phyloP scores from a whole-genome alignment of 1,140 invertebrate species.

The Archivesica marissinica region DNA sequence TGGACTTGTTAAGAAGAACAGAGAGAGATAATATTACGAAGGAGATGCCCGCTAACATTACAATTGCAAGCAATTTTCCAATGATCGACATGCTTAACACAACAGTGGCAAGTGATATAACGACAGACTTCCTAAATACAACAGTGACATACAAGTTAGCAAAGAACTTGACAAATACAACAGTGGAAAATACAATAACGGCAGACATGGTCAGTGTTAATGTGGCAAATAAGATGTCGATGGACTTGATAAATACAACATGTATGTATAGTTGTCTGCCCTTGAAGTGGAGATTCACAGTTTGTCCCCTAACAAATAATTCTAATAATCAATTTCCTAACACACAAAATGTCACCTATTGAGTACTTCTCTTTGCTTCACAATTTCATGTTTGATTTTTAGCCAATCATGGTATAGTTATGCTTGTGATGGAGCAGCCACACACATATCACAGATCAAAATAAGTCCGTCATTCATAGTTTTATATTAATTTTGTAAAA shows the following conservation, averaged over 20 bases:
- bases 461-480: too few relatives aligned
- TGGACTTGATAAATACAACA: neutral
- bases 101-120: neutral
- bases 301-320: neutral
- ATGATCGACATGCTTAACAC: neutral
- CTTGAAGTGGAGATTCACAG: neutral
- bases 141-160: neutral
- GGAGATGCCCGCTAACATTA: neutral
- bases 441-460: too few relatives aligned
- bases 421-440: too few relatives aligned
- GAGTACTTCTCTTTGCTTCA: too few relatives aligned
- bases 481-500: too few relatives aligned
- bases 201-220: neutral
- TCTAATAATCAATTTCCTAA: too few relatives aligned
- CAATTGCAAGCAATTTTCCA: neutral
- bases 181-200: neutral
- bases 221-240: neutral
- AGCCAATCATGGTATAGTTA: too few relatives aligned
- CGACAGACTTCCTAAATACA: neutral
- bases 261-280: conserved; percentile 16
- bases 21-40: neutral
- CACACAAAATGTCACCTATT: too few relatives aligned
- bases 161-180: neutral
- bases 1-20: too few relatives aligned
- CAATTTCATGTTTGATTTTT: too few relatives aligned